Base-by-base conservation (phyloP, 2,797 vertebrate species). In the Chrosomus eos region DNA sequence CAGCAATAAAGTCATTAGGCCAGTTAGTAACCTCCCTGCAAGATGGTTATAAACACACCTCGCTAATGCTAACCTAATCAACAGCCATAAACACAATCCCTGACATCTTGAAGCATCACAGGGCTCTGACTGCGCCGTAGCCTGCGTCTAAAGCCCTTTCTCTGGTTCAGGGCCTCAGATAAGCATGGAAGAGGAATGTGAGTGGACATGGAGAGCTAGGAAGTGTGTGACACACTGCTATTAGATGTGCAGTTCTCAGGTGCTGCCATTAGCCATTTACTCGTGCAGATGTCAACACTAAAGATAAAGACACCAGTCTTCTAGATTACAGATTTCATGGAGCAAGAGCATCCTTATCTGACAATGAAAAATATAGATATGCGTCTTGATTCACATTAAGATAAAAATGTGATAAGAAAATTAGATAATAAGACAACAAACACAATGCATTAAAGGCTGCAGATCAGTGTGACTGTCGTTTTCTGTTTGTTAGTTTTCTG, bases 61-160 rank as follows among this genome's bases (percentile, higher is more conserved):
- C 38, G 26, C 73, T 77, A 77, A 83, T 43, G 48, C 62, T 77
- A 83, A 83, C 77, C 82, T 77, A 33, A 83, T 77, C 73, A 28
- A 23, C 82, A 58, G 73, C 68, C 62, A 38, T 38, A 66, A 83
- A 83, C 48, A 26, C 38, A 9, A 60, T 82, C 60, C 28, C 8
- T 53, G 70, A 36, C 33, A 55, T 66, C 38, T 36, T 10, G 38
- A 66, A 36, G 21, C 26, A 53, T 53, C n/a, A 16, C 28, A 38
- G 64, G 7, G 31, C 31, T 45, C 16, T 23, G 36, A 33, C 51
- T 36, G 64, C 48, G 64, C 60, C 31, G 62, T 53, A 33, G 48
- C 48, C 18, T 8, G n/a, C 1, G 4, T 60, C 53, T 18, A 6
- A 72, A 81, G 66, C 67, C 14, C 62, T 70, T 45, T 58, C 33